Percentiles rank a stretch among this genome's conserved stretches.
These are phyloP conservation scores for Myripristis jacobus DNA, from an alignment of 2,797 vertebrate genomes.

Conservation along the genomic window DNA sequence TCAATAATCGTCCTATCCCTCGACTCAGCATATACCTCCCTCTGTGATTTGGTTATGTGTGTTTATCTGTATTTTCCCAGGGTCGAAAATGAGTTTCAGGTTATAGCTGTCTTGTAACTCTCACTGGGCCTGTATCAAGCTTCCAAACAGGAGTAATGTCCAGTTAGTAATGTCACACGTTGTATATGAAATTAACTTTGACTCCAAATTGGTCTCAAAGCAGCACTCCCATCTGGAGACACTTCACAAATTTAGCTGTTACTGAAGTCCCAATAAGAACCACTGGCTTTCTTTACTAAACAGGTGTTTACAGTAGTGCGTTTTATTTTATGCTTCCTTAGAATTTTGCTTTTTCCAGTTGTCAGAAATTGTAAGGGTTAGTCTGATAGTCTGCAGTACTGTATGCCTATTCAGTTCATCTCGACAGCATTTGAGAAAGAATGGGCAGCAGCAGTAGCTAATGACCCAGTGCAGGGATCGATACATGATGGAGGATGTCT, in stretches of 20 bases:
- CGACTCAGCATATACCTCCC: constrained; percentile 10
- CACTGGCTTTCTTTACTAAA: background rate
- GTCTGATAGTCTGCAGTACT: background rate
- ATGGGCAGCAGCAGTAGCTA: background rate
- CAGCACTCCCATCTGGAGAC: background rate
- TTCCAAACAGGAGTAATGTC: background rate
- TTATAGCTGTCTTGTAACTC: constrained; percentile 17
- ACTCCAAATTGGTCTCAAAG: constrained; percentile 13
- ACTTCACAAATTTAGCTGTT: too few species aligned
- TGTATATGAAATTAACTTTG: constrained; percentile 9
- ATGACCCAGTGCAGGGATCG: background rate
- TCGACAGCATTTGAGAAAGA: constrained; percentile 5
- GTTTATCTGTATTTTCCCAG: constrained; percentile 39
- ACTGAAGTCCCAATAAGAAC: too few species aligned
- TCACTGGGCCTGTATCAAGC: constrained; percentile 12
- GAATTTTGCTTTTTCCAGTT: background rate
- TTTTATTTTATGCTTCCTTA: background rate
- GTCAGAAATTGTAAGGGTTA: background rate
- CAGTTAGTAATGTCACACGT: constrained; percentile 5
- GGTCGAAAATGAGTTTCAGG: constrained; percentile 23
- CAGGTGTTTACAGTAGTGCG: background rate
- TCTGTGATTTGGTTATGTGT: background rate
- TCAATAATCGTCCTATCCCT: constrained; percentile 30
- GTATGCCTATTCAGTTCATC: background rate
- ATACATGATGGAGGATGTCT: background rate